Conservation (phyloP, 2,113 vertebrate genomes). For the Symphodus melops region DNA sequence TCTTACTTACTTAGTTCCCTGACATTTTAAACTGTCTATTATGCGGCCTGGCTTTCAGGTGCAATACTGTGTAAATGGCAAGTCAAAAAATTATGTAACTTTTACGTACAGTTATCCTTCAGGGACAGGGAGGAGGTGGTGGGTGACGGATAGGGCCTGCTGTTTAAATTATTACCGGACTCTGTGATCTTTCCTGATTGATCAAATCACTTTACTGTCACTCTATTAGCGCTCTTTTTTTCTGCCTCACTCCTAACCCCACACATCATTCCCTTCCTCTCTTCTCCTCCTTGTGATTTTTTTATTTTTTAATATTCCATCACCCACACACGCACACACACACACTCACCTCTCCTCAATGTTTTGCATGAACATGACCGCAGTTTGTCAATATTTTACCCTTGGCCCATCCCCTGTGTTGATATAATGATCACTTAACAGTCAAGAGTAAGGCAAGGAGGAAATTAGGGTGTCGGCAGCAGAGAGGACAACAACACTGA, state of each 20-base stretch:
- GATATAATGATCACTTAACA: constrained; percentile 88
- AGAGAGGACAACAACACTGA: constrained; percentile 84
- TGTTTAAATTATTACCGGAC: constrained; percentile 81
- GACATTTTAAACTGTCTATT: constrained; percentile 90
- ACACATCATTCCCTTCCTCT: constrained; percentile 7
- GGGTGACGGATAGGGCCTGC: constrained; percentile 66
- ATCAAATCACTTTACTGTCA: constrained; percentile 87
- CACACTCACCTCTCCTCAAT: constrained; percentile 27
- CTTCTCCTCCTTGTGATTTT: constrained; percentile 13
- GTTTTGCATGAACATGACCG: constrained; percentile 73
- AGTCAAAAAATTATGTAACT: constrained; percentile 87
- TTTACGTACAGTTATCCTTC: constrained; percentile 87
- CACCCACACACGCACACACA: constrained; percentile 38
- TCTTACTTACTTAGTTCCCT: constrained; percentile 88
- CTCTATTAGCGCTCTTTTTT: constrained; percentile 67
- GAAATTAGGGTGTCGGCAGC: constrained; percentile 83
- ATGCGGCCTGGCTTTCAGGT: constrained; percentile 86
- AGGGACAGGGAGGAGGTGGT: constrained; percentile 48
- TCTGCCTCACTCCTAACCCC: constrained; percentile 17
- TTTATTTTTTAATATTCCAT: constrained; percentile 45
- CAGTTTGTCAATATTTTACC: constrained; percentile 86
- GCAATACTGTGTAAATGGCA: constrained; percentile 88
- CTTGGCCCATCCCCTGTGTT: constrained; percentile 81
- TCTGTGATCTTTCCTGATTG: constrained; percentile 86
- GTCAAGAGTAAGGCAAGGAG: constrained; percentile 84